Evolutionary conservation across 2,888 invertebrate species (phyloP).

Genomic region (Amblyjoppa fuscipennis): DNA sequence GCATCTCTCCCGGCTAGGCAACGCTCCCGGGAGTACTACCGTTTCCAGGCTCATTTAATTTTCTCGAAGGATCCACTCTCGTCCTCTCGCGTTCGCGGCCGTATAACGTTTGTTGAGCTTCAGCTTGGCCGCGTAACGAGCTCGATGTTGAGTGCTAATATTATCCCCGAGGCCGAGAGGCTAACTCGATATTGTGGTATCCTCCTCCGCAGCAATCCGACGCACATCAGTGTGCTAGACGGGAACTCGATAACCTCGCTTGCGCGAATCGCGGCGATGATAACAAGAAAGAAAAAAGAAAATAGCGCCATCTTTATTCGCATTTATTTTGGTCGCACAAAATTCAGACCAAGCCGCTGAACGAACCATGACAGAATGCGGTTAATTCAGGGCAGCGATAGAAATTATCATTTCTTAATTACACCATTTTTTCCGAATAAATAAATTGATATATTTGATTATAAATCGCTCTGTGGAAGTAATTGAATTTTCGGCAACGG

Average conservation of each 20-base stretch:
- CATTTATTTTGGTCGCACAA: not conserved
- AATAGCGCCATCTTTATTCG: not conserved
- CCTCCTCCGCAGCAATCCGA: constrained; percentile 15
- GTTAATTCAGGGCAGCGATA: too few relatives aligned
- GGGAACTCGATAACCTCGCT: constrained; percentile 30
- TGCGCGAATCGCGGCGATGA: constrained; percentile 27
- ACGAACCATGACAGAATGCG: too few relatives aligned
- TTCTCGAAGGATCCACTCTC: constrained; percentile 49
- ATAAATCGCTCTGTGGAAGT: too few relatives aligned
- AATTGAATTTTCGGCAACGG: too few relatives aligned
- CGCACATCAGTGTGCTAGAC: constrained; percentile 20
- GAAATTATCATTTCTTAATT: too few relatives aligned
- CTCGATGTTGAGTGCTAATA: constrained; percentile 32
- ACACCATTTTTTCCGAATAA: too few relatives aligned
- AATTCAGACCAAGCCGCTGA: too few relatives aligned
- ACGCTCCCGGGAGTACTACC: constrained; percentile 38
- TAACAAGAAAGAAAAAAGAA: not conserved
- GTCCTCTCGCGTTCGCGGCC: constrained; percentile 40
- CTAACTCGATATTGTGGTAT: constrained; percentile 23
- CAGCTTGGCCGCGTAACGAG: constrained; percentile 43
- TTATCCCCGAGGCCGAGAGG: constrained; percentile 23
- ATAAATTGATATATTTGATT: too few relatives aligned
- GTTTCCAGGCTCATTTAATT: constrained; percentile 62
- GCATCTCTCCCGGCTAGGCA: constrained; percentile 11
- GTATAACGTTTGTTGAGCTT: constrained; percentile 48